Conservation (phyloP, 92 coral and sea anemone species). For the Phenganax subtilis region DNA sequence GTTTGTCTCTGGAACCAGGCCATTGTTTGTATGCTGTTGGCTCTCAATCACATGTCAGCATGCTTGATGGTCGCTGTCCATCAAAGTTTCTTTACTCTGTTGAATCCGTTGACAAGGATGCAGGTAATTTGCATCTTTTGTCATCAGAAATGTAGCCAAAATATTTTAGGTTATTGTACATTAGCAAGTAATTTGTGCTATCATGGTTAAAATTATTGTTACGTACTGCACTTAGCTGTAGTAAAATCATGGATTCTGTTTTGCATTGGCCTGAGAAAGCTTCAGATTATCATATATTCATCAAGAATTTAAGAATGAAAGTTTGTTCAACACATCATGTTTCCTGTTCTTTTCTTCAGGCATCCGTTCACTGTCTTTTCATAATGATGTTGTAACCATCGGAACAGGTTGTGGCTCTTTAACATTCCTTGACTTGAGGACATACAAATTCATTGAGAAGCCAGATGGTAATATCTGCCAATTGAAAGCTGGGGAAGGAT, state of each 20-base stretch:
- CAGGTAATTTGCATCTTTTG: constrained; percentile 46
- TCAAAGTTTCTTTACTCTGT: constrained; percentile 50
- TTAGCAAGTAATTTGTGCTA: no score
- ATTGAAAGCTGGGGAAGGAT: constrained; percentile 79
- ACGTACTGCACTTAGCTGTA: no score
- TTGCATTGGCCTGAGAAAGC: no score
- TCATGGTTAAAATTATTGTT: no score
- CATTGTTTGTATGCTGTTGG: constrained; percentile 82
- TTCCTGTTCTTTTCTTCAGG: constrained; percentile 42
- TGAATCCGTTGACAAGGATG: constrained; percentile 75
- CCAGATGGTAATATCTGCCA: constrained; percentile 46
- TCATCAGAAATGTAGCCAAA: no score
- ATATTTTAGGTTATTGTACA: no score
- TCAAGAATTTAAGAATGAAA: no score
- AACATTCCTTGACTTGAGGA: constrained; percentile 72
- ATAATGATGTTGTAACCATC: constrained; percentile 67
- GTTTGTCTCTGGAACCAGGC: constrained; percentile 69
- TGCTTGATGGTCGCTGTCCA: constrained; percentile 61
- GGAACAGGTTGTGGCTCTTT: constrained; percentile 90
- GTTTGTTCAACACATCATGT: neutral
- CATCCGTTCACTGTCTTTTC: constrained; percentile 85
- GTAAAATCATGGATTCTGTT: no score
- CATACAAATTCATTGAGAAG: constrained; percentile 49
- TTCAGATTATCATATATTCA: no score
- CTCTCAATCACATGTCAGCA: constrained; percentile 81